Conservation (phyloP, 2,888 invertebrate genomes). For the Tetragonisca angustula region DNA sequence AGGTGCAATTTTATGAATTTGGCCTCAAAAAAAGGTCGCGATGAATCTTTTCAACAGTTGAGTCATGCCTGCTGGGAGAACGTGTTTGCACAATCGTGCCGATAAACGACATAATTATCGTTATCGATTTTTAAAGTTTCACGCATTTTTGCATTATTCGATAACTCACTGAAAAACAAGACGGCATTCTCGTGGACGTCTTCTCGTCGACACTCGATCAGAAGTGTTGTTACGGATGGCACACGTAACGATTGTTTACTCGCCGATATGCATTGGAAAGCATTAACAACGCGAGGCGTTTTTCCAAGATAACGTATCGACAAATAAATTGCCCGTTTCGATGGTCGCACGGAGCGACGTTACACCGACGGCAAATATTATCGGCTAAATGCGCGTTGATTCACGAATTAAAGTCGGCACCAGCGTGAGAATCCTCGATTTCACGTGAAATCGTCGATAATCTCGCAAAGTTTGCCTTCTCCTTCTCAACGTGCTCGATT, state of each 20-base stretch:
- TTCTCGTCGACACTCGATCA: neutral
- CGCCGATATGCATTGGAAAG: neutral
- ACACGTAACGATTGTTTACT: constrained; percentile 20
- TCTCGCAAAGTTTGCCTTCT: neutral
- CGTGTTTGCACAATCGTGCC: neutral
- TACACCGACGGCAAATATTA: constrained; percentile 6
- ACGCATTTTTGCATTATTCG: neutral
- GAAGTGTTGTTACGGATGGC: neutral
- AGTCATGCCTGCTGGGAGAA: neutral
- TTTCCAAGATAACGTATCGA: constrained; percentile 24
- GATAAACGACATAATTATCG: neutral
- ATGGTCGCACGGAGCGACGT: neutral
- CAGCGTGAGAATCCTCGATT: too few relatives aligned
- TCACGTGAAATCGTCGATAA: neutral
- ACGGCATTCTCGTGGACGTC: too few relatives aligned
- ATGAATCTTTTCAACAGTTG: neutral
- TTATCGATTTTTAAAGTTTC: constrained; percentile 12
- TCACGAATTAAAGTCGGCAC: neutral
- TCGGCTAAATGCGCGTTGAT: neutral
- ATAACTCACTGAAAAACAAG: neutral
- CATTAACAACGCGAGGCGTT: constrained; percentile 7
- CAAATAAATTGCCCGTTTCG: constrained; percentile 16
- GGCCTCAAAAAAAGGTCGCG: neutral
- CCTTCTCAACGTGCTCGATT: neutral
- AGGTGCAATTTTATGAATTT: neutral